Evolutionary conservation across 2,113 vertebrate species (phyloP).

Genomic region (Triplophysa rosa): DNA sequence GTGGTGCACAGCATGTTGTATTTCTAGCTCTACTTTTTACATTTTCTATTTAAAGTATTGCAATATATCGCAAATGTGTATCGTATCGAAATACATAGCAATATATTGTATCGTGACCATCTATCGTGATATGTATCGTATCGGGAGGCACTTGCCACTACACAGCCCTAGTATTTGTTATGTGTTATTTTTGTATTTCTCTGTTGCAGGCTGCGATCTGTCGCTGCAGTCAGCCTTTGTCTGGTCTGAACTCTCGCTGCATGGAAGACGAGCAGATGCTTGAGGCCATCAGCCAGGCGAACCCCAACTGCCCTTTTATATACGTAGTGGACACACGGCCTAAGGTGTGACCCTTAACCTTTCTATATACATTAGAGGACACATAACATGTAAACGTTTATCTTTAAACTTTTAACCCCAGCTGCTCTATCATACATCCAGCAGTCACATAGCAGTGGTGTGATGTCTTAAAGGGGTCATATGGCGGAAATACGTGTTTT

Average conservation of each 20-base stretch:
- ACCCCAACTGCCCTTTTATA: slow-evolving; percentile 78
- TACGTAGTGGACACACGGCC: slow-evolving; percentile 84
- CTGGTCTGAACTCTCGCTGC: slow-evolving; percentile 76
- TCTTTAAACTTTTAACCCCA: slow-evolving; percentile 26
- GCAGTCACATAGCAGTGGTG: background rate
- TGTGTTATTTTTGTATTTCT: slow-evolving; percentile 20
- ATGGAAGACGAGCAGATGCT: slow-evolving; percentile 82
- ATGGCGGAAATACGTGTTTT: too few relatives aligned
- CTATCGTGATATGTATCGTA: too few relatives aligned
- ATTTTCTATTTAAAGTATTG: too few relatives aligned
- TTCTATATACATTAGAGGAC: slow-evolving; percentile 18
- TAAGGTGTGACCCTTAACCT: slow-evolving; percentile 69
- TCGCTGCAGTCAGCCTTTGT: slow-evolving; percentile 80
- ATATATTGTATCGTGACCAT: too few relatives aligned
- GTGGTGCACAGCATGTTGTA: too few relatives aligned
- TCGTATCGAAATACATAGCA: too few relatives aligned
- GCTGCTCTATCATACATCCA: background rate
- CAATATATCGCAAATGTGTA: too few relatives aligned
- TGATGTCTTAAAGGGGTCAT: too few relatives aligned
- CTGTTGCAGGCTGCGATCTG: slow-evolving; percentile 78
- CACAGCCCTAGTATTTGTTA: too few relatives aligned
- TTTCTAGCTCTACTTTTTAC: too few relatives aligned
- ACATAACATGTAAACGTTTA: background rate
- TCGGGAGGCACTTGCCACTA: too few relatives aligned
- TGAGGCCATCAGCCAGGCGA: slow-evolving; percentile 77